Percentiles rank a stretch among this genome's conserved stretches.
Evolutionary conservation across 2,113 vertebrate species (phyloP).

Genomic region (Stigmatopora nigra): DNA sequence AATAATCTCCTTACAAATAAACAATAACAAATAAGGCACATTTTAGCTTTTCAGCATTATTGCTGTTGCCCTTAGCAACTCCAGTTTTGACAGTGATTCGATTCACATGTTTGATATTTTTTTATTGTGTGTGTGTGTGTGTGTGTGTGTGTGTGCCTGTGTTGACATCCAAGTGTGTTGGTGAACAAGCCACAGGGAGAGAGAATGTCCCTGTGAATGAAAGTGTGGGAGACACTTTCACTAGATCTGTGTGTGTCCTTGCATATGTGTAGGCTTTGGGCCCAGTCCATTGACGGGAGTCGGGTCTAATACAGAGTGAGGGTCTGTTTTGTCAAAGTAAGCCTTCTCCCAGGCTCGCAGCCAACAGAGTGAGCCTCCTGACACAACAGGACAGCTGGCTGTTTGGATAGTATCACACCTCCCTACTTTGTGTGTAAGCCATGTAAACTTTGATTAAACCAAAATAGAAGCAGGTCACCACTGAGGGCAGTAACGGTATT

Average conservation of each 20-base stretch:
- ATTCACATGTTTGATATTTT: neutral
- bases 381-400: slow-evolving; percentile 64
- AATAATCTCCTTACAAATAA: no score
- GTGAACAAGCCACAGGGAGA: slow-evolving; percentile 11
- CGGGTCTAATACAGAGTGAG: slow-evolving; percentile 55
- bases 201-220: slow-evolving; percentile 30
- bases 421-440: slow-evolving; percentile 13
- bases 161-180: neutral
- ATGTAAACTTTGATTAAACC: slow-evolving; percentile 29
- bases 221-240: slow-evolving; percentile 16
- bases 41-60: neutral
- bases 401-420: slow-evolving; percentile 57
- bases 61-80: neutral
- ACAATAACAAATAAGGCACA: neutral
- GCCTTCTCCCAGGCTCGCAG: slow-evolving; percentile 46
- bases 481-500: neutral
- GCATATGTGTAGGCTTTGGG: slow-evolving; percentile 14
- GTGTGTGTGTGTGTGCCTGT: neutral
- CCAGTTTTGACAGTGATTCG: neutral
- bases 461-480: slow-evolving; percentile 11
- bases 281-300: slow-evolving; percentile 51
- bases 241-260: neutral
- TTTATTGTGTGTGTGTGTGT: neutral
- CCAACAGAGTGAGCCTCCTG: slow-evolving; percentile 51
- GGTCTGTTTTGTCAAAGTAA: slow-evolving; percentile 59